phyloP scores from a whole-genome alignment of 2,888 invertebrate species.

The Galeruca laticollis region DNA sequence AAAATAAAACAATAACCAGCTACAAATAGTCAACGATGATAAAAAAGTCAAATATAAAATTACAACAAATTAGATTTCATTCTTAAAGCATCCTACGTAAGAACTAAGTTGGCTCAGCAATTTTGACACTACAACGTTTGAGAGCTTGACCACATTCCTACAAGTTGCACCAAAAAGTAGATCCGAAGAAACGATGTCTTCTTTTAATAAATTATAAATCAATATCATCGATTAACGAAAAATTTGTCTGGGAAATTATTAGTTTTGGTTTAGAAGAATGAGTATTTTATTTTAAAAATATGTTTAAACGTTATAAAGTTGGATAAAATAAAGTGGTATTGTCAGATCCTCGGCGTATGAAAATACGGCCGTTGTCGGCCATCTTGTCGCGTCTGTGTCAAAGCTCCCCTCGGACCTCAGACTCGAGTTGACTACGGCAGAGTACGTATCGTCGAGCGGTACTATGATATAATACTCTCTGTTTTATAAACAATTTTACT shows the following conservation, averaged over 20 bases:
- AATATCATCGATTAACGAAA: neutral
- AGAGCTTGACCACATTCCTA: conserved; percentile 53
- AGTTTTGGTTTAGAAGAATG: neutral
- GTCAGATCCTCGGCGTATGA: conserved; percentile 58
- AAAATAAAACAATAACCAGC: conserved; percentile 26
- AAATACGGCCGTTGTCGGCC: conserved; percentile 60
- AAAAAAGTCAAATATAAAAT: conserved; percentile 22
- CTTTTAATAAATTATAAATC: conserved; percentile 19
- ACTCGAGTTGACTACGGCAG: conserved; percentile 54
- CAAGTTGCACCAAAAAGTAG: conserved; percentile 60
- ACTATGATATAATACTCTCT: conserved; percentile 44
- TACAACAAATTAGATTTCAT: conserved; percentile 23
- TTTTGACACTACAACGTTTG: conserved; percentile 25
- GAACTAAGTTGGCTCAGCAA: conserved; percentile 18
- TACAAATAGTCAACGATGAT: conserved; percentile 18
- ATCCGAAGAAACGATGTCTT: conserved; percentile 50
- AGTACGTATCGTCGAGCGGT: conserved; percentile 52
- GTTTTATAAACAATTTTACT: conserved; percentile 48
- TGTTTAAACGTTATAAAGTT: neutral
- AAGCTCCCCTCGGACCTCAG: conserved; percentile 56
- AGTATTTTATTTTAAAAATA: neutral
- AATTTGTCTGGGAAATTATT: neutral
- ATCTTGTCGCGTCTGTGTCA: conserved; percentile 63
- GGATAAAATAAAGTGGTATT: conserved; percentile 9
- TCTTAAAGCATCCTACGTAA: neutral